A percentile compares a stretch with the other conserved stretches of the same genome.
Conservation (phyloP, 2,797 vertebrate genomes). For the Schizopygopsis malacanthus region DNA sequence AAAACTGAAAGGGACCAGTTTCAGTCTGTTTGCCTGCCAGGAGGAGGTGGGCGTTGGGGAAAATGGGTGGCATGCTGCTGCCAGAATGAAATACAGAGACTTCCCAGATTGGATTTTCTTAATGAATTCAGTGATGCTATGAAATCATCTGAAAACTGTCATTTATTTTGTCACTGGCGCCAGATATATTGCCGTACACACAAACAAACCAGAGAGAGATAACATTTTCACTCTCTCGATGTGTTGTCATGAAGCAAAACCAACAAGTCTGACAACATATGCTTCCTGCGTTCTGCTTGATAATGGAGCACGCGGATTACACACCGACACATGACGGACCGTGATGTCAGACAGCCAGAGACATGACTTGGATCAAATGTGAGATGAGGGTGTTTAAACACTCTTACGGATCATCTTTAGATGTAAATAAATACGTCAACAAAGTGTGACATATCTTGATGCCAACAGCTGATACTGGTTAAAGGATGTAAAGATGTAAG, state of each 20-base stretch:
- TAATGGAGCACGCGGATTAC: slow-evolving; percentile 12
- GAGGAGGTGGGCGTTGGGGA: neutral
- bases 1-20: slow-evolving; percentile 3
- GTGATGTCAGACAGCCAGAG: slow-evolving; percentile 6
- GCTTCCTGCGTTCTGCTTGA: slow-evolving; percentile 21
- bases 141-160: slow-evolving; percentile 64
- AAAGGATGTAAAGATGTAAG: slow-evolving; percentile 40
- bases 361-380: slow-evolving; percentile 9
- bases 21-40: slow-evolving; percentile 1
- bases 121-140: slow-evolving; percentile 77
- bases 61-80: slow-evolving; percentile 43
- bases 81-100: slow-evolving; percentile 57
- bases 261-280: slow-evolving; percentile 60
- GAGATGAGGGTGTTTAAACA: neutral
- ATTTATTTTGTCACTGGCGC: slow-evolving; percentile 58
- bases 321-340: neutral
- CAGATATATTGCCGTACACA: slow-evolving; percentile 64
- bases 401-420: neutral
- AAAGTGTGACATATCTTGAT: slow-evolving; percentile 20
- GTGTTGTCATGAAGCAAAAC: slow-evolving; percentile 72
- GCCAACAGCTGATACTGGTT: slow-evolving; percentile 19
- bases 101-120: slow-evolving; percentile 69
- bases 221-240: slow-evolving; percentile 67
- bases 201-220: slow-evolving; percentile 66
- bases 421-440: neutral